Conservation (phyloP, 2,888 invertebrate species). For the Agrilus mali region DNA sequence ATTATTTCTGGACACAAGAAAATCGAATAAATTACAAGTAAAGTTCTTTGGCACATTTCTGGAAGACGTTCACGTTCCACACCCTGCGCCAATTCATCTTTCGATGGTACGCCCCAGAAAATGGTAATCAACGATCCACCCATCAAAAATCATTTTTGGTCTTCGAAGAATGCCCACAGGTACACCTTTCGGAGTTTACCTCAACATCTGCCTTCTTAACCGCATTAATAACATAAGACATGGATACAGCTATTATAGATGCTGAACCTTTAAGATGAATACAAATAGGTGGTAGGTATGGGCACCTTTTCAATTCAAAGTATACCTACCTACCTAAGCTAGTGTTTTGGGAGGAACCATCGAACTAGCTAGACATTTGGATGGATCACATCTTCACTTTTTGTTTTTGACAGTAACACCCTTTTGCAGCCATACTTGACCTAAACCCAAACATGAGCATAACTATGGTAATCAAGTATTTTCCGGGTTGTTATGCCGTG, state of each 20-base stretch:
- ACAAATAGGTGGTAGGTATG: constrained; percentile 5
- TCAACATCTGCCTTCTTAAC: constrained; percentile 11
- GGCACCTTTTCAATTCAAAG: not conserved
- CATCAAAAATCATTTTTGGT: constrained; percentile 6
- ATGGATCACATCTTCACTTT: too few relatives aligned
- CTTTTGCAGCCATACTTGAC: too few relatives aligned
- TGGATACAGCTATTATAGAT: constrained; percentile 10
- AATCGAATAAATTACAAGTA: too few relatives aligned
- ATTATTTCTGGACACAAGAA: too few relatives aligned
- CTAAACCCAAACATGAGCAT: too few relatives aligned
- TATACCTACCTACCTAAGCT: not conserved
- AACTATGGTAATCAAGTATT: too few relatives aligned
- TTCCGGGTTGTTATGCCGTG: too few relatives aligned
- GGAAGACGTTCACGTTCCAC: too few relatives aligned
- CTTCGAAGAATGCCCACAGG: constrained; percentile 2
- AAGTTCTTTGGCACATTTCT: too few relatives aligned
- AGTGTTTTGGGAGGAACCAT: not conserved
- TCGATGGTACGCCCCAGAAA: constrained; percentile 5
- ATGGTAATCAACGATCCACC: constrained; percentile 6
- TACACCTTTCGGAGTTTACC: constrained; percentile 3
- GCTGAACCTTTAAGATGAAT: constrained; percentile 1
- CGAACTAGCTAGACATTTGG: too few relatives aligned
- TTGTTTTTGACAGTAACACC: too few relatives aligned
- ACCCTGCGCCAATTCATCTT: too few relatives aligned
- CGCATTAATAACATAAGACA: constrained; percentile 10